These are phyloP conservation scores for Halcyon smyrnensis DNA, from an alignment of 2,797 vertebrate species.

Conservation along the genomic window DNA sequence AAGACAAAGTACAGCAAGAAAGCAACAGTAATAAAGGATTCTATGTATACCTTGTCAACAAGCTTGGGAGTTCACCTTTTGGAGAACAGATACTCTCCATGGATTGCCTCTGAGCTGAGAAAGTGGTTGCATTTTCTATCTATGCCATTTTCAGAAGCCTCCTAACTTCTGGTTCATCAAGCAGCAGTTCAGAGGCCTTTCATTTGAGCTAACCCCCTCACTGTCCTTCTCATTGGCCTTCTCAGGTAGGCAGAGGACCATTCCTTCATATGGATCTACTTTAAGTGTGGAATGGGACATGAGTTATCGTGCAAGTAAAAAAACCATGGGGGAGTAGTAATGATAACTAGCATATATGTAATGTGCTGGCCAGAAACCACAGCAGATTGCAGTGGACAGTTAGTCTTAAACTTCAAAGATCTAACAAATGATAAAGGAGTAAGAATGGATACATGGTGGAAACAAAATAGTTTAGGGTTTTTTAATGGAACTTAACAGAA, in stretches of 20 bases:
- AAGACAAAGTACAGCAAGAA: background rate
- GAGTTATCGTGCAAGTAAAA: background rate
- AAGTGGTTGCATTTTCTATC: background rate
- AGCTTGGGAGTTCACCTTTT: background rate
- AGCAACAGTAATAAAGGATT: background rate
- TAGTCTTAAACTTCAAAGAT: background rate
- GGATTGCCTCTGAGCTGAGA: background rate
- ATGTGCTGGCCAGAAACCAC: background rate
- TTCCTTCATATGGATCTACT: background rate
- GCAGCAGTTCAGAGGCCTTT: background rate
- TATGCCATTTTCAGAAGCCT: background rate
- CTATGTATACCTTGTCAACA: background rate
- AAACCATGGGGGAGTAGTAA: background rate
- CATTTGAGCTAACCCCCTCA: background rate
- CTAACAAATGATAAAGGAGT: background rate
- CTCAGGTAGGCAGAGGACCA: background rate
- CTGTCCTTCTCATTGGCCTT: background rate
- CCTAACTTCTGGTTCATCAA: background rate
- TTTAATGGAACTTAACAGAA: background rate
- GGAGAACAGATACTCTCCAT: background rate
- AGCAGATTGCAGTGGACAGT: background rate
- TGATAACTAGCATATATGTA: background rate
- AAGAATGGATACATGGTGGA: background rate
- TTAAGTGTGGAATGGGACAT: background rate
- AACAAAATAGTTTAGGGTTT: background rate